Base-by-base conservation (phyloP, 1,140 invertebrate genomes). In the Bombus pyrosoma region DNA sequence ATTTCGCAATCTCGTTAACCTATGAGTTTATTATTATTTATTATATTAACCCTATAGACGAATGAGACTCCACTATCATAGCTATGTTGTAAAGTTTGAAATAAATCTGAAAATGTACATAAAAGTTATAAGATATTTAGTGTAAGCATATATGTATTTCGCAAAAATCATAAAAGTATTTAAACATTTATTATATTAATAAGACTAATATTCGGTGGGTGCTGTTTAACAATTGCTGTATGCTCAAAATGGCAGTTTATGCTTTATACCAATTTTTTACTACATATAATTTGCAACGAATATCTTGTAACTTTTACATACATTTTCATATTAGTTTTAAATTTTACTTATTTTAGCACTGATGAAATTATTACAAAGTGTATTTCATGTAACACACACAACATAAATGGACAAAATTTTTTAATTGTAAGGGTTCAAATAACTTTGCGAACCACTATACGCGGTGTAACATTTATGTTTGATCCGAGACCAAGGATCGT, bases 341-440 rank as follows among this genome's bases (percentile, higher is more conserved):
- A 62, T 13, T n/a, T n/a, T 12, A 62, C 28, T 4, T 18, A 53
- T 53, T 53, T 2, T 2, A 62, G 22, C 22, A 5, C 12, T 53
- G 47, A 28, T 62, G 2, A 25, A 59, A 59, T 59, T 5, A 28
- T 59, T 2, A 59, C 28, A n/a, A 59, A 59, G 57, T 59, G 25
- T 59, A 1, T 12, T 28, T n/a, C 8, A n/a, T 4, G 28, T 28
- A 12, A n/a, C 28, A 2, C 9, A 12, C 28, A 62, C 28, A 62
- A 2, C 22, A 25, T 59, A 12, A 62, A n/a, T 12, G n/a, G 28
- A 10, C 0, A 0, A 12, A 59, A 59, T 62, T 12, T n/a, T 28
- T n/a, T 3, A 12, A 12, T 1, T 12, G 3, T 1, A n/a, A n/a
- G 3, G 10, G 1, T n/a, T 62, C 28, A 12, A n/a, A n/a, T n/a